Base-by-base conservation (phyloP, 2,113 vertebrate genomes). In the Dunckerocampus dactyliophorus region DNA sequence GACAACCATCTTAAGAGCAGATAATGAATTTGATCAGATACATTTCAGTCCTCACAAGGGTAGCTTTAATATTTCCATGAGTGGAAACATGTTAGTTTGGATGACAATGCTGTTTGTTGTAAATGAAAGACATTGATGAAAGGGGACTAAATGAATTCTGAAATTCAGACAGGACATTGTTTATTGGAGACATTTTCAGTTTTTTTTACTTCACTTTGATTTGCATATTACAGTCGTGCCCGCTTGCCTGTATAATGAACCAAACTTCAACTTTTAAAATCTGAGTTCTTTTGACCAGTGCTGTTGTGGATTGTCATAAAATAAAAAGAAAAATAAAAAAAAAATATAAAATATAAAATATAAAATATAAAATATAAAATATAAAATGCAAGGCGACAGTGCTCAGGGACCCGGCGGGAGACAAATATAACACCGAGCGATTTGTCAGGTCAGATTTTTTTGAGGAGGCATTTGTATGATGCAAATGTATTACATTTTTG, bases 1-100 rank as follows among this genome's bases (percentile, higher is more conserved):
- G 43, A 69, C 39, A 22, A 43, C 55, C 3, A 2, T 61, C 52
- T 59, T 46, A 58, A 60, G 63, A 51, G 20, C 37, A 19, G 56
- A 52, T 74, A 62, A 67, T 65, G 51, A 65, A 58, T 78, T 74
- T 51, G 22, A 59, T 59, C 37, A 61, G 63, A 71, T 57, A 48
- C 20, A 59, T 66, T 62, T 62, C 12, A 56, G 39, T 47, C 49
- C 13, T 17, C n/a, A 46, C 15, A 55, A 64, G 53, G 31, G 67
- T 46, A 59, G 21, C 6, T 11, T 47, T 42, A 16, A 21, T 51
- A 47, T 43, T 53, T 64, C 47, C 58, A 50, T 53, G 39, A 45
- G 67, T 31, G 19, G 47, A 43, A 47, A 62, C 48, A 57, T 46
- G 45, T 43, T 56, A 55, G 34, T 50, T 42, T 49, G 39, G 28